Base-by-base conservation (phyloP, 2,113 vertebrate species). In the Romanogobio albipinnatus region DNA sequence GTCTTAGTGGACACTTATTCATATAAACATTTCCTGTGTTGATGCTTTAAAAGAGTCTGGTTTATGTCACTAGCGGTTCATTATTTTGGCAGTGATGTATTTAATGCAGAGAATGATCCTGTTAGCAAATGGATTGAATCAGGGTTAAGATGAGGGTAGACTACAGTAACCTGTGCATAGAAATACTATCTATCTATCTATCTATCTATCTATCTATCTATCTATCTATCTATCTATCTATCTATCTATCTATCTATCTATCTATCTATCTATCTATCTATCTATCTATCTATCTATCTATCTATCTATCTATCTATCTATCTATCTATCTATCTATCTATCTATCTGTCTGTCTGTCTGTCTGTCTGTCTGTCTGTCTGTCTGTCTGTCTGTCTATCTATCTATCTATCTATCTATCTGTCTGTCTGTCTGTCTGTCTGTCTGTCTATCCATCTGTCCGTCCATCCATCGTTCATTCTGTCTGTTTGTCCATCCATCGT, bases 21-120 rank as follows among this genome's bases (percentile, higher is more conserved):
- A 92, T 91, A 79, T 86, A 91, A 90, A 91, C 89, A 87, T 90
- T 93, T 94, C 92, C 92, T 93, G 85, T 83, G 85, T 83, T 86
- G 88, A 91, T 91, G 89, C 88, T 86, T 85, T 89, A 87, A 86
- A 77, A 87, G 90, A 91, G 88, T 91, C 93, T 94, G 93, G 90
- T 91, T 94, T 90, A 90, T 91, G 92, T 94, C 93, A 93, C 91
- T 24, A n/a, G 47, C 7, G 24, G 45, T 89, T 91, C 89, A 83
- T 90, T 88, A 90, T 92, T 92, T 91, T 89, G 88, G 77, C 84
- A 85, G 9, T 95, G 94, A 94, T 94, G 91, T 80, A 93, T 92
- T 94, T 94, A 94, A 92, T 92, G 89, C 90, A 87, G 88, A 87
- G 88, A 87, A 87, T 95, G 91, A 95, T 94, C 91, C 64, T 92